Conservation (phyloP, 2,113 vertebrate genomes). For the Chionis minor region DNA sequence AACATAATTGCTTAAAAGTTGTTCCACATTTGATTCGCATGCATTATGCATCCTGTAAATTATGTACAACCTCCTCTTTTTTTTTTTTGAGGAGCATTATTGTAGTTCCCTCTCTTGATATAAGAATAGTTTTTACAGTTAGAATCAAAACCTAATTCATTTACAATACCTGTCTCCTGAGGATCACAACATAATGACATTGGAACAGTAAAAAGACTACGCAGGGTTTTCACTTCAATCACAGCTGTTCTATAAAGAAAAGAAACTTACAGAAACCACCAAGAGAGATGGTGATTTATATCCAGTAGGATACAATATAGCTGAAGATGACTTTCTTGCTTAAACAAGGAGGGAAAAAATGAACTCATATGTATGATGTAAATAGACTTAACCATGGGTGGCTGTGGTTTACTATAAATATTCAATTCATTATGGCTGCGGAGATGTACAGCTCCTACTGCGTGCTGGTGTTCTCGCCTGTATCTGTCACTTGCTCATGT, state of each 20-base stretch:
- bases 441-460: constrained; percentile 51
- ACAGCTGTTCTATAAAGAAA: constrained; percentile 63
- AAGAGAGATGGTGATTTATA: constrained; percentile 74
- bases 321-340: constrained; percentile 73
- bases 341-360: constrained; percentile 71
- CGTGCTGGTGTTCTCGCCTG: constrained; percentile 13
- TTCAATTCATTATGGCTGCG: constrained; percentile 50
- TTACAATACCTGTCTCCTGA: constrained; percentile 69
- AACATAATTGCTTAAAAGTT: constrained; percentile 80
- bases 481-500: constrained; percentile 35
- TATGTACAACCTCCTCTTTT: constrained; percentile 63
- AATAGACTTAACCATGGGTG: constrained; percentile 65
- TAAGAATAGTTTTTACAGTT: constrained; percentile 66
- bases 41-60: constrained; percentile 76
- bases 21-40: constrained; percentile 76
- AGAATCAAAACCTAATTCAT: constrained; percentile 71
- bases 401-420: constrained; percentile 66
- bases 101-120: constrained; percentile 56
- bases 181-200: constrained; percentile 73
- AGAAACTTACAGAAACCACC: constrained; percentile 65
- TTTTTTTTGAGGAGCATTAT: constrained; percentile 25
- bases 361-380: constrained; percentile 74
- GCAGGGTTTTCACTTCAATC: constrained; percentile 56
- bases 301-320: constrained; percentile 59
- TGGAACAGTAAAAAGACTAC: constrained; percentile 66